A percentile compares a stretch with the other conserved stretches of the same genome.
Evolutionary conservation across 1,140 invertebrate species (phyloP).

Genomic region (Polypedilum vanderplanki): DNA sequence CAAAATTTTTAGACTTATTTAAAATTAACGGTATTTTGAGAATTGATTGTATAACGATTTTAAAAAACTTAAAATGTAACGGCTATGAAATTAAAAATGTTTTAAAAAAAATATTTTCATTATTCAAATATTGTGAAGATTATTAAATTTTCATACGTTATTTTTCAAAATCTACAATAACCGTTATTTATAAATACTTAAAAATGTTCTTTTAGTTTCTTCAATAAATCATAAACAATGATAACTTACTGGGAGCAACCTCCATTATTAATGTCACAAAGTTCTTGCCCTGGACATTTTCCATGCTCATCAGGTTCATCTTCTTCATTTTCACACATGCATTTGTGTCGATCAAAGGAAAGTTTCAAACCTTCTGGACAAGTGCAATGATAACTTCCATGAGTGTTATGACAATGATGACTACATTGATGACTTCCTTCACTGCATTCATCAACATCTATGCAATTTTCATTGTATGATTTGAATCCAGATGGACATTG

Average conservation of each 20-base stretch:
- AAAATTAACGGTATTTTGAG: no score
- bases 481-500: constrained; percentile 46
- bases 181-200: no score
- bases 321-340: constrained; percentile 62
- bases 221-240: neutral
- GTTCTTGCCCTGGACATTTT: constrained; percentile 47
- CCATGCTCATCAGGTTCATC: constrained; percentile 34
- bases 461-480: constrained; percentile 37
- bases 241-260: constrained; percentile 40
- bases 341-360: constrained; percentile 54
- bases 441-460: constrained; percentile 70
- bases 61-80: no score
- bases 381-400: constrained; percentile 73
- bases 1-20: no score
- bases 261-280: constrained; percentile 49
- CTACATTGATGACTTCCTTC: constrained; percentile 63
- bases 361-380: constrained; percentile 66
- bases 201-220: no score
- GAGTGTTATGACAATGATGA: constrained; percentile 75
- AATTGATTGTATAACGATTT: no score
- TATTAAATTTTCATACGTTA: no score
- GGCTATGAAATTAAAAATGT: no score
- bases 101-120: no score
- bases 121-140: no score
- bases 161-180: no score